Evolutionary conservation across 1,140 invertebrate species (phyloP), one percentile per base, ranked within the genome.

Genomic region (Trichonephila clavata): DNA sequence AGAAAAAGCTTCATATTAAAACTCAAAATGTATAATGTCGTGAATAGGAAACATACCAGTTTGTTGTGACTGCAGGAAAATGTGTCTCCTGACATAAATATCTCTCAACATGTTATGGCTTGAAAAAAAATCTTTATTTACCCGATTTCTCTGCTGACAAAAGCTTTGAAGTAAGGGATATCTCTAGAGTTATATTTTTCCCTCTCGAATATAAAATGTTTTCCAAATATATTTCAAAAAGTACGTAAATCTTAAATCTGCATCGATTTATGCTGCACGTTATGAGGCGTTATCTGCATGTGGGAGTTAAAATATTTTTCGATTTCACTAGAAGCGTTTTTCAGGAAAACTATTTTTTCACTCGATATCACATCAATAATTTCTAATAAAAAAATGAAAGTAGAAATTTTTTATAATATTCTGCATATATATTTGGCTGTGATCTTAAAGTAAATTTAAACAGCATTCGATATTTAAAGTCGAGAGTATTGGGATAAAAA

Each of bases 11-110:
- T 77, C 81, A 84, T 84, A 57, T 24, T n/a, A 84, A 43, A 16
- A 21, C 43, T 81, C 32, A 81, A 81, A 81, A 81, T 81, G 32
- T 81, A 20, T 81, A 81, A 39, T 32, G 21, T 50, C 32, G 27
- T 24, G 43, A 84, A 84, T 57, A 24, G 81, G 43, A 84, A 21
- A n/a, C 43, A 50, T 57, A 24, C 21, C 81, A 84, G 43, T 84
- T 50, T 50, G n/a, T 57, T 50, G 57, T 50, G 81, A 59, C 43
- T 21, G 21, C n/a, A 59, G 81, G 57, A 84, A 84, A 84, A 84
- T 84, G 81, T 84, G 81, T 84, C 81, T 84, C n/a, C 21, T 57
- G 57, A 84, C 81, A 84, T 84, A 84, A 84, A 84, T 57, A 57
- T 84, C 43, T 59, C 13, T 84, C 43, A n/a, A 59, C 57, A 84